Conservation (phyloP, 2,888 invertebrate species). For the Lathronympha strigana region DNA sequence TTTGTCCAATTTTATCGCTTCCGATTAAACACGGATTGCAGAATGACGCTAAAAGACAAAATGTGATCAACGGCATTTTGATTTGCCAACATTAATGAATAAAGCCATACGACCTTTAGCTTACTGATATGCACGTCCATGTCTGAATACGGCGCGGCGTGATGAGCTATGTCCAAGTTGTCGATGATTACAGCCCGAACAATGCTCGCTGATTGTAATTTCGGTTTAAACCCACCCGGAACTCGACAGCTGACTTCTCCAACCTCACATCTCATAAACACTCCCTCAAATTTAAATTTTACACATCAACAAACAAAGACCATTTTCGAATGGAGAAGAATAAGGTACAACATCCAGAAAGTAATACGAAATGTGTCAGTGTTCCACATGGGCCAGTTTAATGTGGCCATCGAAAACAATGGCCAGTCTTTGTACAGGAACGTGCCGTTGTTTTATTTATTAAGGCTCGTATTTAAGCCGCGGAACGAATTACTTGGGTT, state of each 20-base stretch:
- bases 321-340: background rate
- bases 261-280: constrained; percentile 12
- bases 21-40: too few species aligned
- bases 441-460: constrained; percentile 41
- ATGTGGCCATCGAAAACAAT: constrained; percentile 41
- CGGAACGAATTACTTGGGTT: constrained; percentile 40
- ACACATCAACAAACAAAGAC: background rate
- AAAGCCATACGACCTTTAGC: background rate
- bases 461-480: constrained; percentile 35
- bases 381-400: constrained; percentile 37
- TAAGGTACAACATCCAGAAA: background rate
- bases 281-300: background rate
- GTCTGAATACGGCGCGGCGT: background rate
- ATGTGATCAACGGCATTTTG: too few species aligned
- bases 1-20: too few species aligned
- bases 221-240: constrained; percentile 31
- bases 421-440: constrained; percentile 34
- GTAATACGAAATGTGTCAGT: constrained; percentile 33
- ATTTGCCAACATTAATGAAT: too few species aligned
- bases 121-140: background rate
- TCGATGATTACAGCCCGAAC: constrained; percentile 35
- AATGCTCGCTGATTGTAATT: constrained; percentile 41
- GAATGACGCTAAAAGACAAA: too few species aligned
- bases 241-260: background rate
- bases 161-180: constrained; percentile 33